phyloP scores from a whole-genome alignment of 2,113 vertebrate genomes.

The Brachyistius frenatus region DNA sequence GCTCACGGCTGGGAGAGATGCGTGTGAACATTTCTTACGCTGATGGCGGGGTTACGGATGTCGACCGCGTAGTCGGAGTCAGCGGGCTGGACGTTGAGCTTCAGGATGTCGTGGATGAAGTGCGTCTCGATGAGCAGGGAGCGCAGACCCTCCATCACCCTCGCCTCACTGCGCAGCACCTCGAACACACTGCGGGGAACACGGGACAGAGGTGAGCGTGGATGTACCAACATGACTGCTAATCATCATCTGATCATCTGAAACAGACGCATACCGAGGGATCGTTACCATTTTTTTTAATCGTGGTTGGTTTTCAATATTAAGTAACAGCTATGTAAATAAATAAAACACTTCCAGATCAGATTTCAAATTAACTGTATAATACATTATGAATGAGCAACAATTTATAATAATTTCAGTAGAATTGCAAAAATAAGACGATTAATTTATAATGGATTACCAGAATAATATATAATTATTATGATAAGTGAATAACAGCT shows the following conservation, averaged over 20 bases:
- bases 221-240: background rate
- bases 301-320: too few species aligned
- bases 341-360: background rate
- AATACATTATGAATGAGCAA: too few species aligned
- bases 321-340: too few species aligned
- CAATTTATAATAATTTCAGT: background rate
- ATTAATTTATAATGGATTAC: background rate
- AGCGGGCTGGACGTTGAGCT: conserved; percentile 93
- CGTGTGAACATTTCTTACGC: conserved; percentile 81
- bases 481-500: too few species aligned
- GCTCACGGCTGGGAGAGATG: background rate
- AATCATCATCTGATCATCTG: background rate
- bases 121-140: conserved; percentile 91
- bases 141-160: conserved; percentile 95
- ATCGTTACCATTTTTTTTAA: too few species aligned
- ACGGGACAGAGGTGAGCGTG: background rate
- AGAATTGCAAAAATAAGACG: background rate
- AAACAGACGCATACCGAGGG: background rate
- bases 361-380: background rate
- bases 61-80: conserved; percentile 96
- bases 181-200: conserved; percentile 89
- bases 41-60: conserved; percentile 93
- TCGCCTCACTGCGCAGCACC: conserved; percentile 92
- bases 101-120: conserved; percentile 93
- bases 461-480: background rate